Conservation (phyloP, 2,888 invertebrate species). For the Drosophila eohydei region DNA sequence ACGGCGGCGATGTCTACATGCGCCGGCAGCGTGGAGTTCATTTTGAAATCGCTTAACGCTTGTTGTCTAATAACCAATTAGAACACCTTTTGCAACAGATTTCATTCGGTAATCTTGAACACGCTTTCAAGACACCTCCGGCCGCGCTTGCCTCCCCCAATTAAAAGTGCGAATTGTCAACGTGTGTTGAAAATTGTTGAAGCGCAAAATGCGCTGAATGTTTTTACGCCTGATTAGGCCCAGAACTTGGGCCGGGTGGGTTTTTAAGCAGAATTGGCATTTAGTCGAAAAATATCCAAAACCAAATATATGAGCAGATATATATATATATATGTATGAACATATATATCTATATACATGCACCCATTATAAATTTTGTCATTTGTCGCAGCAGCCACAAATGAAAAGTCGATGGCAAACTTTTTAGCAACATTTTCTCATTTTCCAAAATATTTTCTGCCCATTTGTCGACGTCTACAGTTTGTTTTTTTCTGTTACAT, state of each 20-base stretch:
- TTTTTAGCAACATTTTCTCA: conserved; percentile 36
- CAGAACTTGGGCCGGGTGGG: background rate
- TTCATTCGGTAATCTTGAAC: conserved; percentile 31
- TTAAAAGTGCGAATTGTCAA: conserved; percentile 67
- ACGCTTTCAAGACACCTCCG: conserved; percentile 32
- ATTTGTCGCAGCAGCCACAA: conserved; percentile 31
- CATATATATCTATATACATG: background rate
- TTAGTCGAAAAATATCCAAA: conserved; percentile 22
- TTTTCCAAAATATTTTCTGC: conserved; percentile 33
- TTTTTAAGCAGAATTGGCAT: conserved; percentile 4
- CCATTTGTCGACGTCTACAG: conserved; percentile 36
- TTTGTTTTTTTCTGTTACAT: background rate
- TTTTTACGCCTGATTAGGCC: conserved; percentile 64
- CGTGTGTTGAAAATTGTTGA: conserved; percentile 46
- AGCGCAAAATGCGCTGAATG: conserved; percentile 45
- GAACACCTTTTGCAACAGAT: conserved; percentile 16
- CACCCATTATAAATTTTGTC: conserved; percentile 33
- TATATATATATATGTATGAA: background rate
- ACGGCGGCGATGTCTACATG: conserved; percentile 5
- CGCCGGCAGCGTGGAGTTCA: background rate
- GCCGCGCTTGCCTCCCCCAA: conserved; percentile 26
- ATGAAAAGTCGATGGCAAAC: conserved; percentile 15
- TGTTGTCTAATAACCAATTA: conserved; percentile 60
- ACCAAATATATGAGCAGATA: conserved; percentile 30
- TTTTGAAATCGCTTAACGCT: conserved; percentile 13